Evolutionary conservation across 2,797 vertebrate species (phyloP).

Genomic region (Falco berigora): DNA sequence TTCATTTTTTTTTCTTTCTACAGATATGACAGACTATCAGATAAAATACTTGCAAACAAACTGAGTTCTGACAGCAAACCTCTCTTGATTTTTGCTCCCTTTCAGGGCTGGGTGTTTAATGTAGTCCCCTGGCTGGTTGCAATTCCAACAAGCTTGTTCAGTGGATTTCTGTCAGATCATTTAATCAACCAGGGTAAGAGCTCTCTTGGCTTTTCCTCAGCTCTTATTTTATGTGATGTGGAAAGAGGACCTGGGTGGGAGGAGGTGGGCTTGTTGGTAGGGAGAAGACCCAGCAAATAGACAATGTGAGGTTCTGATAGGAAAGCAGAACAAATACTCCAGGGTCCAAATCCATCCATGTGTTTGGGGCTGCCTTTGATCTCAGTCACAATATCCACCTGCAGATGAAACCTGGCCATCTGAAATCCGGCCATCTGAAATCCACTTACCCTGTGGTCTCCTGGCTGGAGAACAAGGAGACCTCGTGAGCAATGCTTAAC

Average conservation of each 20-base stretch:
- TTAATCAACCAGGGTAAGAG: constrained; percentile 86
- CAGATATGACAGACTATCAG: neutral
- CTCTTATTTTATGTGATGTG: neutral
- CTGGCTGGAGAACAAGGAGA: neutral
- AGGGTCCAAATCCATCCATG: neutral
- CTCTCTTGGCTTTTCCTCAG: neutral
- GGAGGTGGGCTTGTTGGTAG: neutral
- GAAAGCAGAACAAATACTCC: neutral
- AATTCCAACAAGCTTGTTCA: constrained; percentile 86
- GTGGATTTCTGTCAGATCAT: constrained; percentile 89
- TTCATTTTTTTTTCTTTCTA: neutral
- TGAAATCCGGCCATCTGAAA: neutral
- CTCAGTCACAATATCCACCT: neutral
- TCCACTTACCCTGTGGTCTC: neutral
- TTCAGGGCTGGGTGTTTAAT: constrained; percentile 96
- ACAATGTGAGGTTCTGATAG: accelerated
- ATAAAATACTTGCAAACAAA: neutral
- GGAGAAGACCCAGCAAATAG: neutral
- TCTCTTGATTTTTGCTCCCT: neutral
- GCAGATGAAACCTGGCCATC: neutral
- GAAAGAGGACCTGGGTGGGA: neutral
- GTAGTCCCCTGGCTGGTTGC: constrained; percentile 95
- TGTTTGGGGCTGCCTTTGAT: neutral
- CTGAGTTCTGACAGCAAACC: neutral
- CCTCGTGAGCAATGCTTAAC: neutral